Evolutionary conservation across 2,113 vertebrate genomes (phyloP).

Genomic region (Ochotona curzoniae): DNA sequence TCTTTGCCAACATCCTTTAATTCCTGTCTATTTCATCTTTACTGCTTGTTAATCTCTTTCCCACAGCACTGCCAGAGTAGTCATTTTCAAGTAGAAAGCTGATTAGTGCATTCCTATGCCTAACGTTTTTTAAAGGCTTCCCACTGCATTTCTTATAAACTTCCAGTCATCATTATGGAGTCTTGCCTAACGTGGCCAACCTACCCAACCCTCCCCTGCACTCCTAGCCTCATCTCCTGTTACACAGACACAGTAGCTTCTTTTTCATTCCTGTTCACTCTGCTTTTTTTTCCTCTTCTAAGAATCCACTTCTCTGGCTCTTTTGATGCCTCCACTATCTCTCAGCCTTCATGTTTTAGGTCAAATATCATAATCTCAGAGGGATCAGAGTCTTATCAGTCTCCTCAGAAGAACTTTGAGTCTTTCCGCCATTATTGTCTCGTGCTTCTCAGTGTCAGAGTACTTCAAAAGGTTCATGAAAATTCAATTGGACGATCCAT

Average conservation of each 20-base stretch:
- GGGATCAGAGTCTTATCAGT: background rate
- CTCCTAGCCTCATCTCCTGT: background rate
- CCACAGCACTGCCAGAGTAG: background rate
- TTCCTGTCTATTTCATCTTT: background rate
- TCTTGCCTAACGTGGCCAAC: fast-evolving
- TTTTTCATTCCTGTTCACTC: background rate
- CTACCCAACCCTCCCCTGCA: too few relatives aligned
- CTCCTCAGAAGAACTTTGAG: background rate
- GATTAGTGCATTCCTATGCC: background rate
- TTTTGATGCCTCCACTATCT: background rate
- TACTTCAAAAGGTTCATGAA: too few relatives aligned
- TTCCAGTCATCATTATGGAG: background rate
- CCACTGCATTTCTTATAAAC: background rate
- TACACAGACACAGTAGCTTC: background rate
- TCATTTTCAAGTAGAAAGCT: background rate
- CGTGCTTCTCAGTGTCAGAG: background rate
- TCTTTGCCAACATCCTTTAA: background rate
- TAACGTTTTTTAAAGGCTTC: background rate
- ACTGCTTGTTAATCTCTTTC: background rate
- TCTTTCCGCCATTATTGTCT: background rate
- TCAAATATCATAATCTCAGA: too few relatives aligned
- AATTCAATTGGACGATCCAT: too few relatives aligned
- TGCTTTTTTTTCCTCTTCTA: background rate
- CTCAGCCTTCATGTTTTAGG: background rate
- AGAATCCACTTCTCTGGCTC: background rate